Evolutionary conservation across 2,113 vertebrate genomes (phyloP).

Genomic region (Malurus elegans): DNA sequence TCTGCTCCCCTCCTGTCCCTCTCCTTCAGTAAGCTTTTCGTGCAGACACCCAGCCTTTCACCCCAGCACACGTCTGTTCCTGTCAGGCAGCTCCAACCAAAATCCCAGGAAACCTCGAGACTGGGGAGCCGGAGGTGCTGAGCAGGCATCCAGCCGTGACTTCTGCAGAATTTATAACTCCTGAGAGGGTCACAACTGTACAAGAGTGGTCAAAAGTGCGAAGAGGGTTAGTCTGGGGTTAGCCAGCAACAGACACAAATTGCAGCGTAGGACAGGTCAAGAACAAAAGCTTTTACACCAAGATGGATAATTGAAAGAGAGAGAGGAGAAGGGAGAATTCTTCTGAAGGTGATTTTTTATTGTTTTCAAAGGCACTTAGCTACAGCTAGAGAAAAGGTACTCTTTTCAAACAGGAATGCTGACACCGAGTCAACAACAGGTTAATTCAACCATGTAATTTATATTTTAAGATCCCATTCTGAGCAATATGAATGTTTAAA

Average conservation of each 20-base stretch:
- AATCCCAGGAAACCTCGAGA: not conserved
- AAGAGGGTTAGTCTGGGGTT: not conserved
- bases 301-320: not conserved
- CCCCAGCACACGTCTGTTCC: not conserved
- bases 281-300: not conserved
- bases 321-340: not conserved
- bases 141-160: not conserved
- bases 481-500: not conserved
- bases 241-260: not conserved
- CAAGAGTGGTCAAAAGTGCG: not conserved
- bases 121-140: accelerated
- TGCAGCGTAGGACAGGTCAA: not conserved
- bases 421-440: not conserved
- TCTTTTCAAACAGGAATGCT: not conserved
- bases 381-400: not conserved
- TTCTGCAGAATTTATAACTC: not conserved
- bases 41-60: not conserved
- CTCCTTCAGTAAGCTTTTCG: not conserved
- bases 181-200: not conserved
- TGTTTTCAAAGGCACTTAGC: not conserved
- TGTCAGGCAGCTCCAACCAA: not conserved
- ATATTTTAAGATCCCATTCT: not conserved
- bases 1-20: not conserved
- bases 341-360: not conserved
- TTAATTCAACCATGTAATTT: not conserved